A percentile compares a stretch with the other conserved stretches of the same genome.
Evolutionary conservation across 64 coral and sea anemone species (phyloP).

Genomic region (Catalaphyllia jardinei): DNA sequence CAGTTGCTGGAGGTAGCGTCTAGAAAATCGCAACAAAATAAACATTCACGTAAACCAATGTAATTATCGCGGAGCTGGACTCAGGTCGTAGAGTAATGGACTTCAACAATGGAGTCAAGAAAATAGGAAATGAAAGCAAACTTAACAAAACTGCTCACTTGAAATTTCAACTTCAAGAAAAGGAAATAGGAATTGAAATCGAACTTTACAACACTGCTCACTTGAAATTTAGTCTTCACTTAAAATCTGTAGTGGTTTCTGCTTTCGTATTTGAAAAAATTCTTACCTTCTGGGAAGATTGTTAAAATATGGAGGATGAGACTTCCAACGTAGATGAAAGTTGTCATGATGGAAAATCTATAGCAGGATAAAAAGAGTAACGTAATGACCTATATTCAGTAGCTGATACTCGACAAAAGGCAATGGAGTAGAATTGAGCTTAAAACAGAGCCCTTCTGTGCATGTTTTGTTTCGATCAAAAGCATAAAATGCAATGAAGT

Average conservation of each 20-base stretch:
- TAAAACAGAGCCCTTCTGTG: too few relatives aligned
- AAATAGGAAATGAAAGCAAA: too few relatives aligned
- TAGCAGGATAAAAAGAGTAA: not conserved
- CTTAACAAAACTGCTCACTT: not conserved
- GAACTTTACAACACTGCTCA: not conserved
- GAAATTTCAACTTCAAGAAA: not conserved
- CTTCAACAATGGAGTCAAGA: too few relatives aligned
- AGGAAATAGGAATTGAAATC: too few relatives aligned
- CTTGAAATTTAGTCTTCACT: not conserved
- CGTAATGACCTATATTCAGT: too few relatives aligned
- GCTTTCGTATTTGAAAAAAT: not conserved
- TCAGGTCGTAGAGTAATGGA: too few relatives aligned
- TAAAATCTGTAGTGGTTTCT: too few relatives aligned
- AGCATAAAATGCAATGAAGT: too few relatives aligned
- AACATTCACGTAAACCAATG: not conserved
- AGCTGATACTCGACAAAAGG: too few relatives aligned
- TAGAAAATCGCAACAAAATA: not conserved
- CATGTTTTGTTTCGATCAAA: too few relatives aligned
- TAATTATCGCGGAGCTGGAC: too few relatives aligned
- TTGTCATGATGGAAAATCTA: constrained; percentile 1
- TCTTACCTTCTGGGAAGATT: not conserved
- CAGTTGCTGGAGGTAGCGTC: not conserved
- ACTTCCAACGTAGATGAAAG: not conserved
- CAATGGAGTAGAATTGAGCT: too few relatives aligned
- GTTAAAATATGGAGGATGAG: not conserved